Conservation (phyloP, 2,797 vertebrate species). For the Eulemur albifrons region DNA sequence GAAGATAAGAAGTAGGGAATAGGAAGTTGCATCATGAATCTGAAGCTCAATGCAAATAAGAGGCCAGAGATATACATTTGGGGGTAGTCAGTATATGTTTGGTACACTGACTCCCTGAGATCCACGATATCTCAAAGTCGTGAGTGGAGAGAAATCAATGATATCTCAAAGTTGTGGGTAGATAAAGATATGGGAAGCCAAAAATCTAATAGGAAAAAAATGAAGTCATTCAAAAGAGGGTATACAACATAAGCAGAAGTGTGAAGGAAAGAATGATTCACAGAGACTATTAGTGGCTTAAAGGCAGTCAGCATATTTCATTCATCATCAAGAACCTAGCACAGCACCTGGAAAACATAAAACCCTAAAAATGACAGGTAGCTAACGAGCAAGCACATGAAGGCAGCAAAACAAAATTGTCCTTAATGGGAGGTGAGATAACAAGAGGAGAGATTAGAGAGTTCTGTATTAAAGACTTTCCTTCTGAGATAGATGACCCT, state of each 20-base stretch:
- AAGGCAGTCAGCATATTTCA: not conserved
- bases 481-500: not conserved
- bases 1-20: not conserved
- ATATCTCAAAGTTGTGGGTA: not conserved
- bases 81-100: not conserved
- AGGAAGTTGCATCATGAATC: not conserved
- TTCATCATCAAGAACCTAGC: not conserved
- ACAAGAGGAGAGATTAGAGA: not conserved
- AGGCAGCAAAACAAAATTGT: not conserved
- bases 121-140: not conserved
- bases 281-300: not conserved
- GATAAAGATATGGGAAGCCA: not conserved
- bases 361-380: not conserved
- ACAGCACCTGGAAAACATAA: not conserved
- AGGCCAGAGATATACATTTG: not conserved
- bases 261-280: not conserved
- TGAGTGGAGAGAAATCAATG: not conserved
- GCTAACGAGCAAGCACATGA: not conserved
- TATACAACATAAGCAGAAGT: not conserved
- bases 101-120: not conserved
- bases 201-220: not conserved
- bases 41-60: not conserved
- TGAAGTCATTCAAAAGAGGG: not conserved
- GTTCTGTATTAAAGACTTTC: not conserved
- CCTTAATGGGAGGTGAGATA: not conserved